These are phyloP conservation scores for Nettapus auritus DNA, from an alignment of 2,113 vertebrate genomes.

Conservation along the genomic window DNA sequence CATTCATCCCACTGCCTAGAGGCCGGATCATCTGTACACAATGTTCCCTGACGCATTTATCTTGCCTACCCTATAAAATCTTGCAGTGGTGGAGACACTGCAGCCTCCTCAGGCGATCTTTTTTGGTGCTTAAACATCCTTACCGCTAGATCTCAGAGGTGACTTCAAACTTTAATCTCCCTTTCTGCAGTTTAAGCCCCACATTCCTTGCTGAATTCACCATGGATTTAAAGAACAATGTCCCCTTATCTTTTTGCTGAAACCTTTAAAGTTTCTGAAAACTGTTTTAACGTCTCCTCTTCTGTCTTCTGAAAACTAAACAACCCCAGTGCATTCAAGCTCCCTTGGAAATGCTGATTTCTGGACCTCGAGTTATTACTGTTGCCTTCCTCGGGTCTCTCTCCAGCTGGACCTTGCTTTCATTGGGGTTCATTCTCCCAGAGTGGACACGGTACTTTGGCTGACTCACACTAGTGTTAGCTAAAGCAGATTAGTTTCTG, in stretches of 20 bases:
- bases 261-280: background rate
- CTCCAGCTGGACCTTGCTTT: background rate
- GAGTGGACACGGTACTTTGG: background rate
- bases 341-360: background rate
- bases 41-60: background rate
- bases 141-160: background rate
- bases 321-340: background rate
- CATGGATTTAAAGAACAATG: background rate
- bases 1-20: background rate
- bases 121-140: background rate
- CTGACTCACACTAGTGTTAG: background rate
- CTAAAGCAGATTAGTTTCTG: background rate
- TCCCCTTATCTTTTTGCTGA: accelerated
- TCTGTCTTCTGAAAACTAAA: background rate
- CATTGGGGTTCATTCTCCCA: background rate
- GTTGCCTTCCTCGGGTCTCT: background rate
- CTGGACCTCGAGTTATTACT: background rate
- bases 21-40: background rate
- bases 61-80: background rate
- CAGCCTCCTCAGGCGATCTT: background rate
- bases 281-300: background rate
- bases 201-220: background rate
- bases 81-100: background rate
- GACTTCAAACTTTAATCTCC: background rate
- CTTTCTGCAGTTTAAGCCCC: background rate